phyloP scores from a whole-genome alignment of 1,140 invertebrate genomes.

The Tetragnatha versicolor region DNA sequence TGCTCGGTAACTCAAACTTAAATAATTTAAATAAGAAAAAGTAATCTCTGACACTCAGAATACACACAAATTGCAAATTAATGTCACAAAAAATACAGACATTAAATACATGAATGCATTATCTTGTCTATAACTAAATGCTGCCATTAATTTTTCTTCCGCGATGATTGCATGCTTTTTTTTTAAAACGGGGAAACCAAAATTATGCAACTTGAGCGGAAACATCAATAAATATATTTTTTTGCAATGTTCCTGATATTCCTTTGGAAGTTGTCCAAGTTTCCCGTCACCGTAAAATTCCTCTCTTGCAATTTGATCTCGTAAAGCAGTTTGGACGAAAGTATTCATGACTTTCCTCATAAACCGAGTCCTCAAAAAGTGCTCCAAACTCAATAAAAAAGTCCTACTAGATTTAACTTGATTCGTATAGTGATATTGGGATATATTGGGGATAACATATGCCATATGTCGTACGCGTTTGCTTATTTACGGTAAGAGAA shows the following conservation, averaged over 20 bases:
- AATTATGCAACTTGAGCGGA: slow-evolving; percentile 16
- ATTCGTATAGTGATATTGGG: slow-evolving; percentile 17
- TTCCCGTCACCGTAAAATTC: slow-evolving; percentile 20
- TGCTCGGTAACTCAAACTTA: too few relatives aligned
- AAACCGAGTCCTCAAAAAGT: slow-evolving; percentile 24
- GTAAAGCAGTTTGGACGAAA: slow-evolving; percentile 27
- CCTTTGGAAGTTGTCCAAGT: slow-evolving; percentile 40
- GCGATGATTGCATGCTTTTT: too few relatives aligned
- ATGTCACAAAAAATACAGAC: too few relatives aligned
- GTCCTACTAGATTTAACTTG: slow-evolving; percentile 28
- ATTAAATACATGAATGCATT: too few relatives aligned
- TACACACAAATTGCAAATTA: too few relatives aligned
- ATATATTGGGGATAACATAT: slow-evolving; percentile 22
- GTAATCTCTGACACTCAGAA: too few relatives aligned
- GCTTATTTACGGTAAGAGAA: too few relatives aligned
- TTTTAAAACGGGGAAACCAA: too few relatives aligned
- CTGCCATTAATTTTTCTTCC: too few relatives aligned
- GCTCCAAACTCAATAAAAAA: slow-evolving; percentile 36
- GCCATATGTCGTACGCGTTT: slow-evolving; percentile 7
- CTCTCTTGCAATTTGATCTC: slow-evolving; percentile 16
- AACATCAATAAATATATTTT: slow-evolving; percentile 18
- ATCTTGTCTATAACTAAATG: too few relatives aligned
- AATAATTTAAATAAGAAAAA: too few relatives aligned
- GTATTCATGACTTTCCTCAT: slow-evolving; percentile 8
- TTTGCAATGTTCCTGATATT: slow-evolving; percentile 4